Base-by-base conservation (phyloP, 2,113 vertebrate species). In the Rhineura floridana region DNA sequence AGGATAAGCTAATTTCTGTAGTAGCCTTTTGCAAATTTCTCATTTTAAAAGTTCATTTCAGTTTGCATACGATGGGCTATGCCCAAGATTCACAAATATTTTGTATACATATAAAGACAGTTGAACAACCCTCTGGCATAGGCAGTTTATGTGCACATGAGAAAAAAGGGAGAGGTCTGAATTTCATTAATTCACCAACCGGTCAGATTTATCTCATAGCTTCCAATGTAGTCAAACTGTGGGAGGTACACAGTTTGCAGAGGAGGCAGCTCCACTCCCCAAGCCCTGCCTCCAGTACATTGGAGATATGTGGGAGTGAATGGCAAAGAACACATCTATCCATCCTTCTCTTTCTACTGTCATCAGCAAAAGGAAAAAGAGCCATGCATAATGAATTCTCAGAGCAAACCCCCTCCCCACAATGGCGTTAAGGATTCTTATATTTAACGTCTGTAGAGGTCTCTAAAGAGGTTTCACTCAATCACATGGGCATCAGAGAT, bases 21-120 rank as follows among this genome's bases (percentile, higher is more conserved):
- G 36, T 46, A 88, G 36, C 33, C 55, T 90, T 52, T 81, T 84
- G 33, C 25, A 81, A 83, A 55, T 33, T n/a, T 88, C 59, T 23
- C 28, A 65, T 72, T 90, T 89, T 84, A 91, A 87, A 84, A 50
- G 65, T 19, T 0, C 21, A 42, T 78, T 79, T 67, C 83, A 83
- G 67, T 81, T 85, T 88, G 67, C 52, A 4, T 1, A 77, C 42
- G 28, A 86, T 12, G 83, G 44, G 81, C 21, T 36, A 2, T 55
- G 83, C 72, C 82, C 62, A 62, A 65, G 46, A 65, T 52, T 77
- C 1, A 0, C 46, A 63, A 70, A 87, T 63, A 72, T 81, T 5
- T 0, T 3, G n/a, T 79, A 69, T 72, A 70, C 15, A 19, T 62
- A 0, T 6, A 17, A 3, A 10, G 19, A 69, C 7, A 69, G 25